Conservation (phyloP, 2,888 invertebrate species). For the Nephrotoma flavescens region DNA sequence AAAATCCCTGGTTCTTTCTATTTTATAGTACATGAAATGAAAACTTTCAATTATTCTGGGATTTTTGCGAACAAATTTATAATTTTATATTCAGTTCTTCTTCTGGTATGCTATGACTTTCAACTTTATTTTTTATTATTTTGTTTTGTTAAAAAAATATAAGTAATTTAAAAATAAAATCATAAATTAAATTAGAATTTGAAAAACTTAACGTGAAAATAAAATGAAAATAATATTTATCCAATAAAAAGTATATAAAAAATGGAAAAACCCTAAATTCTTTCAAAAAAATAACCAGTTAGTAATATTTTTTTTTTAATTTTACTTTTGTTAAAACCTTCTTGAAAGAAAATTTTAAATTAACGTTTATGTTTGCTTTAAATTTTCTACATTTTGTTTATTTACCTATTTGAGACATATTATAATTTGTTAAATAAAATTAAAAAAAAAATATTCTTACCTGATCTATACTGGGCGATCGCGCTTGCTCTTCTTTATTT, state of each 20-base stretch:
- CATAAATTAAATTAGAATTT: not conserved
- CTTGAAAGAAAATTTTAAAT: not conserved
- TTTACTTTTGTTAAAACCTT: not conserved
- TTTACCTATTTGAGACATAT: not conserved
- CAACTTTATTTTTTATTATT: not conserved
- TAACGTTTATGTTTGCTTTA: conserved; percentile 6
- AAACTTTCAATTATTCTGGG: not conserved
- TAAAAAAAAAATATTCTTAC: conserved; percentile 35
- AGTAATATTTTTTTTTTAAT: not conserved
- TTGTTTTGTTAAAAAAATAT: not conserved
- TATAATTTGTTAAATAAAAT: not conserved
- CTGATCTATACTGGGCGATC: conserved; percentile 84
- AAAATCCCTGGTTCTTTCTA: not conserved
- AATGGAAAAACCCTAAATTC: not conserved
- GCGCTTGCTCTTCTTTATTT: conserved; percentile 43
- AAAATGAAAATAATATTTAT: not conserved
- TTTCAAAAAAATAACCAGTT: not conserved
- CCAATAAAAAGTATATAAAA: not conserved
- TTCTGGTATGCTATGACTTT: conserved; percentile 17
- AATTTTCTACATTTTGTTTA: conserved; percentile 8
- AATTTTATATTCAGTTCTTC: conserved; percentile 8
- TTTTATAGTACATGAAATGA: not conserved
- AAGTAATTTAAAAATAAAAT: not conserved
- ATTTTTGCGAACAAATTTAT: not conserved
- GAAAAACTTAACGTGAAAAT: conserved; percentile 5